phyloP scores from a whole-genome alignment of 1,140 invertebrate species.

The Metopolophium dirhodum region DNA sequence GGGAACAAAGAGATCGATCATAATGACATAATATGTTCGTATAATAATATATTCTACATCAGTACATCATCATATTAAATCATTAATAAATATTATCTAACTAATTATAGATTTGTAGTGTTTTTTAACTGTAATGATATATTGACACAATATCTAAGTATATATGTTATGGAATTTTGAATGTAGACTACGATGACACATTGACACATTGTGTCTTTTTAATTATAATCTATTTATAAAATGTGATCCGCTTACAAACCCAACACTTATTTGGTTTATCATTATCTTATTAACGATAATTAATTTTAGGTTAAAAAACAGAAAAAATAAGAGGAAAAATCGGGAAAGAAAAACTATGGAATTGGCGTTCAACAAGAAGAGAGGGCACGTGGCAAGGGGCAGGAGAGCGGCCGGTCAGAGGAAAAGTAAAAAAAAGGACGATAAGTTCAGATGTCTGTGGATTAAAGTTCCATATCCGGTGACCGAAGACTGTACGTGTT shows the following conservation, averaged over 20 bases:
- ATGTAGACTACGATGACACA: neutral
- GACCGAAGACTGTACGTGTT: conserved; percentile 63
- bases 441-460: conserved; percentile 63
- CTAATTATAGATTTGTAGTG: neutral
- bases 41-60: too few species aligned
- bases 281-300: neutral
- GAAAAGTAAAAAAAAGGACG: conserved; percentile 58
- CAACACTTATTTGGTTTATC: neutral
- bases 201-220: neutral
- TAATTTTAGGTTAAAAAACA: conserved; percentile 20
- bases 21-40: too few species aligned
- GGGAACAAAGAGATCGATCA: too few species aligned
- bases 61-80: too few species aligned
- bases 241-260: neutral
- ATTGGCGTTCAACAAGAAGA: neutral
- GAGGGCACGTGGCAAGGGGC: conserved; percentile 49
- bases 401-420: conserved; percentile 50
- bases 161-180: neutral
- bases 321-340: conserved; percentile 33
- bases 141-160: neutral
- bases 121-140: neutral
- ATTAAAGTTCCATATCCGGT: conserved; percentile 65
- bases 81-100: neutral
- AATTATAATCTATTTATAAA: neutral
- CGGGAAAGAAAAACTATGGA: neutral